Conservation (phyloP, 2,797 vertebrate genomes). For the Trachurus trachurus region DNA sequence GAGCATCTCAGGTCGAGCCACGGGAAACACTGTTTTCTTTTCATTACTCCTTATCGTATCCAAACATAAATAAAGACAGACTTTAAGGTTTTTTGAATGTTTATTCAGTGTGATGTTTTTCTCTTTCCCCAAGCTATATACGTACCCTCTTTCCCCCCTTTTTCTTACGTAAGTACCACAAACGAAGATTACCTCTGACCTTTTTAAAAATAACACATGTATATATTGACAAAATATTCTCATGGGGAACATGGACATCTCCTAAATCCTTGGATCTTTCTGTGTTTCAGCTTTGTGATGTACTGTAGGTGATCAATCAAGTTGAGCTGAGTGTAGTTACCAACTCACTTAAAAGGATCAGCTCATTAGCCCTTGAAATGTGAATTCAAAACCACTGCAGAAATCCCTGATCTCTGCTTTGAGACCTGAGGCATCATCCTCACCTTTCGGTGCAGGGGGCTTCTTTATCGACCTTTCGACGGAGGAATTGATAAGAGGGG, state of each 20-base stretch:
- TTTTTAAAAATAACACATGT: not conserved
- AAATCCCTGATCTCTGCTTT: not conserved
- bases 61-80: not conserved
- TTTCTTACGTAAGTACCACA: not conserved
- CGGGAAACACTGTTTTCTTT: slow-evolving; percentile 18
- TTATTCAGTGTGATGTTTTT: not conserved
- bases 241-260: not conserved
- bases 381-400: not conserved
- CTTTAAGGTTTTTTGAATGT: not conserved
- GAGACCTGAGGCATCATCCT: not conserved
- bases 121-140: not conserved
- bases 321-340: not conserved
- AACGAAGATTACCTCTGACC: slow-evolving; percentile 24
- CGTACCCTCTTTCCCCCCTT: not conserved
- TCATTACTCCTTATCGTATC: slow-evolving; percentile 2
- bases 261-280: not conserved
- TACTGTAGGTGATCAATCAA: not conserved
- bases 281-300: not conserved
- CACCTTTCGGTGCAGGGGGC: not conserved
- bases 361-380: not conserved
- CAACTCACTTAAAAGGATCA: not conserved
- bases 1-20: not conserved
- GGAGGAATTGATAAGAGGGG: slow-evolving; percentile 3
- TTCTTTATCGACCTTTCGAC: slow-evolving; percentile 1
- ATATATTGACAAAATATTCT: not conserved